phyloP scores from a whole-genome alignment of 2,888 invertebrate species.

The Smittia sp. region DNA sequence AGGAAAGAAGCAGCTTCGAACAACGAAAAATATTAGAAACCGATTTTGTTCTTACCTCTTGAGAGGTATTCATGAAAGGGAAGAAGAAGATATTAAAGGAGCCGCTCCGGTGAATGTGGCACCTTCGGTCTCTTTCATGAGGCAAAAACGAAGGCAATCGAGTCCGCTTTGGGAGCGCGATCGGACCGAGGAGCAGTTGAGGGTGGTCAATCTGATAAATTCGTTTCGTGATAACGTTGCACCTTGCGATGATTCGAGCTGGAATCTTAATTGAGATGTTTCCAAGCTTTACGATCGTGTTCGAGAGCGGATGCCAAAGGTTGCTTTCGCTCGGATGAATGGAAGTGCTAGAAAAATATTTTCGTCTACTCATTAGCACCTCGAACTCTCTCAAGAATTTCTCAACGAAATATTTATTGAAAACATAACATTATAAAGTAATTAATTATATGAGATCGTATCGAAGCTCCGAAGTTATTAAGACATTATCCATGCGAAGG shows the following conservation, averaged over 20 bases:
- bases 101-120: constrained; percentile 39
- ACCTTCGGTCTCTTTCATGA: constrained; percentile 39
- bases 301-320: background rate
- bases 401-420: constrained; percentile 17
- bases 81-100: constrained; percentile 40
- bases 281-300: background rate
- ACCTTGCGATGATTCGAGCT: background rate
- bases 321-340: constrained; percentile 1
- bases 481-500: constrained; percentile 35
- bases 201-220: constrained; percentile 37
- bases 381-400: background rate
- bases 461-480: constrained; percentile 29
- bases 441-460: constrained; percentile 34
- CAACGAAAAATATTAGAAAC: constrained; percentile 31
- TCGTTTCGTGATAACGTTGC: background rate
- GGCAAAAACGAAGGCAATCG: background rate
- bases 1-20: constrained; percentile 39
- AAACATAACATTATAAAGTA: constrained; percentile 37
- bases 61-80: constrained; percentile 25
- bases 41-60: constrained; percentile 38
- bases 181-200: constrained; percentile 19
- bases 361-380: constrained; percentile 39
- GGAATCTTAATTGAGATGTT: constrained; percentile 14
- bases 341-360: constrained; percentile 32
- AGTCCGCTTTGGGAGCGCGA: constrained; percentile 13